phyloP scores from a whole-genome alignment of 2,888 invertebrate species.

The Apodemia mormo region DNA sequence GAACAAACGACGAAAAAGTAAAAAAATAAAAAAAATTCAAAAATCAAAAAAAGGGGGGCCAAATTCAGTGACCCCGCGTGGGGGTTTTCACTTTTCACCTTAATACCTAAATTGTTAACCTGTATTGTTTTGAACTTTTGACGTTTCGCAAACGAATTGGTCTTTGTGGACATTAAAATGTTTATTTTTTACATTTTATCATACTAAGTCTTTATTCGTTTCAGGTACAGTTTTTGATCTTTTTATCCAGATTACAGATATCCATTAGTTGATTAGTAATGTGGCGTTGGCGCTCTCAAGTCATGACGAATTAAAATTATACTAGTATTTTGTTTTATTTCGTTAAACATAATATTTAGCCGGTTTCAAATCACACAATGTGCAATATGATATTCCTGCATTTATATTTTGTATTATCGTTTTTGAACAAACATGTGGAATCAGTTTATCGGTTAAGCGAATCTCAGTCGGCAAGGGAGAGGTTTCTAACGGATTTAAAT shows the following conservation, averaged over 20 bases:
- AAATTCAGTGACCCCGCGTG: no score
- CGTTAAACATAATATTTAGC: not conserved
- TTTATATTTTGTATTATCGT: conserved; percentile 12
- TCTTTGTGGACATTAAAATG: conserved; percentile 14
- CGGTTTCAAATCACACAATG: conserved; percentile 12
- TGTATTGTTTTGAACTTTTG: not conserved
- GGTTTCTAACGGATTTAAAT: conserved; percentile 57
- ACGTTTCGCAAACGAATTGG: not conserved
- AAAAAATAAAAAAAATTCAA: no score
- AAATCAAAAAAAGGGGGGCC: no score
- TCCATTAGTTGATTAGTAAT: not conserved
- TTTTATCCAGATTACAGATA: not conserved
- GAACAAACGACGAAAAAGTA: no score
- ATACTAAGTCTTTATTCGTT: not conserved
- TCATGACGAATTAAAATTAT: not conserved
- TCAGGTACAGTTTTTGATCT: not conserved
- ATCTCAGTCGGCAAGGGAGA: conserved; percentile 51
- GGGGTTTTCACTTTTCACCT: no score
- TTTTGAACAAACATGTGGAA: conserved; percentile 44
- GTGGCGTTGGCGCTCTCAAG: not conserved
- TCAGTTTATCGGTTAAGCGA: conserved; percentile 52
- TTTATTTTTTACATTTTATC: not conserved
- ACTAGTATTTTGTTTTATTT: not conserved
- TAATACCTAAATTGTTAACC: no score
- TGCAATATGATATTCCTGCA: conserved; percentile 3